Evolutionary conservation across 1,140 invertebrate species (phyloP).

Genomic region (Holcopasites calliopsidis): DNA sequence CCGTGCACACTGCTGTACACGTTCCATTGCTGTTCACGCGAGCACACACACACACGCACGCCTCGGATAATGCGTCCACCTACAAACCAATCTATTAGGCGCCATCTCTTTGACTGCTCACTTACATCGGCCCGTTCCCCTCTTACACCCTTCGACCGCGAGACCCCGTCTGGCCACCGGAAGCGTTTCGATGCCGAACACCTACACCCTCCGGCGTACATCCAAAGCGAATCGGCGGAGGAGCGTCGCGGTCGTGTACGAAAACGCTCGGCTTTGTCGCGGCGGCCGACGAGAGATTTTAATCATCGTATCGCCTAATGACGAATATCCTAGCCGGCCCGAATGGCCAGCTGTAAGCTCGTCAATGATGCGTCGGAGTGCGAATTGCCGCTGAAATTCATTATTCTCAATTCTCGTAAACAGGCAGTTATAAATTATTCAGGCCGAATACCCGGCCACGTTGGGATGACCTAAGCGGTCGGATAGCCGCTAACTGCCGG

Average conservation of each 20-base stretch:
- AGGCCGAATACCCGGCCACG: conserved; percentile 77
- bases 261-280: background rate
- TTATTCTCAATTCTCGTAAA: conserved; percentile 81
- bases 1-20: conserved; percentile 45
- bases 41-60: conserved; percentile 36
- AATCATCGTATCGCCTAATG: conserved; percentile 55
- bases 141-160: conserved; percentile 31
- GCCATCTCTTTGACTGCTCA: conserved; percentile 79
- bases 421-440: conserved; percentile 81
- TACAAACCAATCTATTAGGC: conserved; percentile 80
- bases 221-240: conserved; percentile 37
- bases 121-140: conserved; percentile 71
- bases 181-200: conserved; percentile 74
- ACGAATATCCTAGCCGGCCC: conserved; percentile 60
- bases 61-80: conserved; percentile 77
- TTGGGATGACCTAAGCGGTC: conserved; percentile 79
- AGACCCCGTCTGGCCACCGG: conserved; percentile 70
- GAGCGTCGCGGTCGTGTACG: conserved; percentile 1
- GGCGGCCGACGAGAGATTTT: too few relatives aligned
- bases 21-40: conserved; percentile 17
- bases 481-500: conserved; percentile 78
- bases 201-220: conserved; percentile 69
- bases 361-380: conserved; percentile 66
- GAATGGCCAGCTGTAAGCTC: conserved; percentile 59
- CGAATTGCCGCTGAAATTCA: conserved; percentile 75